Conservation (phyloP, 2,888 invertebrate species). For the Ypsolopha scabrella region DNA sequence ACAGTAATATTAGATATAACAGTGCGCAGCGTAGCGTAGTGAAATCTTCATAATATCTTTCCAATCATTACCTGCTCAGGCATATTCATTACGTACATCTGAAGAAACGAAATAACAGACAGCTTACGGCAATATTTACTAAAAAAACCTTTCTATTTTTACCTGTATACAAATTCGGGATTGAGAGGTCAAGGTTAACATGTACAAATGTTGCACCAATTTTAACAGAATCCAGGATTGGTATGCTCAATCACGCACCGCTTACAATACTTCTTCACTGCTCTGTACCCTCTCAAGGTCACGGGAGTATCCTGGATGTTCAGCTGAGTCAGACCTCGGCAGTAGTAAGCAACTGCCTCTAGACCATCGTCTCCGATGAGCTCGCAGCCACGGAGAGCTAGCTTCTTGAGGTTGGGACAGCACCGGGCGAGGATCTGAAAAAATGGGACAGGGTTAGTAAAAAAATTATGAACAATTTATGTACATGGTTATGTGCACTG, state of each 20-base stretch:
- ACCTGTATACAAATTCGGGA: no score
- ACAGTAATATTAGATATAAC: no score
- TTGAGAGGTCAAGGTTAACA: no score
- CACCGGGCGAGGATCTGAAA: slow-evolving; percentile 87
- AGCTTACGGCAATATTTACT: no score
- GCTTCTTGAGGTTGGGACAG: slow-evolving; percentile 90
- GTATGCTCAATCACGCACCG: slow-evolving; percentile 95
- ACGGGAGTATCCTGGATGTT: slow-evolving; percentile 95
- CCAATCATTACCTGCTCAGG: no score
- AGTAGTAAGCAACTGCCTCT: slow-evolving; percentile 90
- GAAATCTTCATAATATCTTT: no score
- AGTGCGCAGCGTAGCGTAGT: no score
- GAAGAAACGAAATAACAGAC: no score
- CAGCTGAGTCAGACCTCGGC: slow-evolving; percentile 88
- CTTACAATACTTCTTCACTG: slow-evolving; percentile 93
- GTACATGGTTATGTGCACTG: background rate
- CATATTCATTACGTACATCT: no score
- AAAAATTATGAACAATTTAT: background rate
- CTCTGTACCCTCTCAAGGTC: slow-evolving; percentile 88
- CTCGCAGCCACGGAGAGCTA: slow-evolving; percentile 92
- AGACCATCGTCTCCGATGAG: slow-evolving; percentile 88
- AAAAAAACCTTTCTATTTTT: no score
- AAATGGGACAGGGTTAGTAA: background rate
- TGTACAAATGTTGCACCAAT: no score
- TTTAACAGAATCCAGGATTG: slow-evolving; percentile 90